A percentile compares a stretch with the other conserved stretches of the same genome.
phyloP scores from a whole-genome alignment of 2,113 vertebrate genomes.

The Bagarius yarrelli region DNA sequence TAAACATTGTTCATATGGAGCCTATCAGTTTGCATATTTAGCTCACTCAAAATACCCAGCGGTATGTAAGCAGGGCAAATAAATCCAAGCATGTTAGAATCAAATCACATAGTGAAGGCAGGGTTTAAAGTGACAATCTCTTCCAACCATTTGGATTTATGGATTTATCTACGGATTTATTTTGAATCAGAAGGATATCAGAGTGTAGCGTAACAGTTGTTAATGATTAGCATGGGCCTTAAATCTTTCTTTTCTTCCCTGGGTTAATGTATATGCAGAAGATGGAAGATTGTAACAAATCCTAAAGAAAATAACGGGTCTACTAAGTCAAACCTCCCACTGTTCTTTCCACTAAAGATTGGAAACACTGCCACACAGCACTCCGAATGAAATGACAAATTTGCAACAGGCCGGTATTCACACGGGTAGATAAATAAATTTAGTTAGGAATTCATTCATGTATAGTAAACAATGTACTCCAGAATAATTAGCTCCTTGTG shows the following conservation, averaged over 20 bases:
- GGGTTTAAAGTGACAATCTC: slow-evolving; percentile 23
- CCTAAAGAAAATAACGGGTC: slow-evolving; percentile 6
- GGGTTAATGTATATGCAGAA: slow-evolving; percentile 16
- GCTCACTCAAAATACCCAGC: background rate
- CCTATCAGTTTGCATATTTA: background rate
- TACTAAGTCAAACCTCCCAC: slow-evolving; percentile 15
- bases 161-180: too few relatives aligned
- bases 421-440: slow-evolving; percentile 35
- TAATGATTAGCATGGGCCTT: slow-evolving; percentile 35
- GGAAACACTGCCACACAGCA: slow-evolving; percentile 1
- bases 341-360: slow-evolving; percentile 9
- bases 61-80: slow-evolving; percentile 21
- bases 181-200: slow-evolving; percentile 17
- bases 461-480: slow-evolving; percentile 35
- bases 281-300: slow-evolving; percentile 30
- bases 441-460: slow-evolving; percentile 8
- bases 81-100: background rate
- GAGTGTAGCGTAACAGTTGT: slow-evolving; percentile 45
- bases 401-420: slow-evolving; percentile 13
- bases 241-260: slow-evolving; percentile 25
- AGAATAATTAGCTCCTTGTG: slow-evolving; percentile 37
- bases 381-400: slow-evolving; percentile 27
- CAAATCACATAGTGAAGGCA: background rate
- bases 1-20: slow-evolving; percentile 14
- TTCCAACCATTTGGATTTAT: slow-evolving; percentile 34